phyloP scores from a whole-genome alignment of 92 coral and sea anemone species.

The Scolanthus callimorphus region DNA sequence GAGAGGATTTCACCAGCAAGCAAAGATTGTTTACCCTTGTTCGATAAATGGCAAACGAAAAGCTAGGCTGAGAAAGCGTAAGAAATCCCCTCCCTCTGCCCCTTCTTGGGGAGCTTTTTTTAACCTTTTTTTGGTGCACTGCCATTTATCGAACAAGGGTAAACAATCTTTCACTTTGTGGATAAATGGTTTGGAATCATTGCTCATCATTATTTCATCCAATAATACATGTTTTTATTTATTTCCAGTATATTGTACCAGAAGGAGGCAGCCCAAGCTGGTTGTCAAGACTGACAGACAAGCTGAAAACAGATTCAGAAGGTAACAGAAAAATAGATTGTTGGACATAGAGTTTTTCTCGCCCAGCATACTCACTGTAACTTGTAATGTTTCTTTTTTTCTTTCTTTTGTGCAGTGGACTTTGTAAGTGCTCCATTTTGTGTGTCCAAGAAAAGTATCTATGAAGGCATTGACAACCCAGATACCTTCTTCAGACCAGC shows the following conservation, averaged over 20 bases:
- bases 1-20: no score
- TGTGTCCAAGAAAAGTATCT: conserved; percentile 77
- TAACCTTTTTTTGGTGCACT: no score
- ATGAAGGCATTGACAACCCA: conserved; percentile 85
- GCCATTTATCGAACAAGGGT: no score
- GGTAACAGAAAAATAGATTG: conserved; percentile 30
- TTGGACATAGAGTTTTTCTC: conserved; percentile 1
- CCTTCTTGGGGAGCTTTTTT: no score
- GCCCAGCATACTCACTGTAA: background rate
- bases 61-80: no score
- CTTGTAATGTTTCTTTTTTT: conserved; percentile 1
- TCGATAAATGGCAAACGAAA: no score
- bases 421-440: conserved; percentile 96
- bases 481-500: conserved; percentile 95
- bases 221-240: no score
- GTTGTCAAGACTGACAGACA: conserved; percentile 57
- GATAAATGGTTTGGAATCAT: no score
- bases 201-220: no score
- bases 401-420: conserved; percentile 63
- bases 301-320: conserved; percentile 81
- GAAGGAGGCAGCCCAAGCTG: conserved; percentile 47
- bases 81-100: no score
- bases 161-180: no score
- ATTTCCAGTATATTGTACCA: conserved; percentile 76
- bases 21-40: no score